Percentiles rank a stretch among this genome's conserved stretches.
Evolutionary conservation across 37 sponge, comb jelly and placozoan species (phyloP).

Genomic region (Eunapius fragilis): DNA sequence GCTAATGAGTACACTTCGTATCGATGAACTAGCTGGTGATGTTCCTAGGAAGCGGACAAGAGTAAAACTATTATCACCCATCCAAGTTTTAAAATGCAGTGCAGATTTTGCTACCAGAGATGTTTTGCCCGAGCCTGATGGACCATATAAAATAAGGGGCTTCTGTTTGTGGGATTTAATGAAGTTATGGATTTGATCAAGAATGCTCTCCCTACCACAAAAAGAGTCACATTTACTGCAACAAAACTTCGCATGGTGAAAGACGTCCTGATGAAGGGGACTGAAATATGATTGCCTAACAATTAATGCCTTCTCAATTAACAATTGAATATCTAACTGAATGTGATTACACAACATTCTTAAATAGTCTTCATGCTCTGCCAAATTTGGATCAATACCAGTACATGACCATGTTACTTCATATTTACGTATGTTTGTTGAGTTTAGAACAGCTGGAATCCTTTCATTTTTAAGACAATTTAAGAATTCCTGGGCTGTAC

Average conservation of each 20-base stretch:
- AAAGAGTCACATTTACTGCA: constrained; percentile 50
- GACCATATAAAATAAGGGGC: constrained; percentile 72
- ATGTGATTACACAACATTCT: constrained; percentile 43
- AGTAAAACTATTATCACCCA: neutral
- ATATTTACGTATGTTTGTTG: constrained; percentile 27
- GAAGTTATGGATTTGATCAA: constrained; percentile 15
- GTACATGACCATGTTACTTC: constrained; percentile 51
- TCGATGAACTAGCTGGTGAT: constrained; percentile 50
- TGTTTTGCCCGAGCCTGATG: constrained; percentile 80
- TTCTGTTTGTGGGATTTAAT: neutral
- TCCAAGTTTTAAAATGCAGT: neutral
- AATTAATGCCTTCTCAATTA: constrained; percentile 39
- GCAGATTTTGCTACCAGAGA: constrained; percentile 68
- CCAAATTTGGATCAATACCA: constrained; percentile 43
- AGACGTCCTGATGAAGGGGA: constrained; percentile 35
- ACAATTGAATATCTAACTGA: constrained; percentile 4
- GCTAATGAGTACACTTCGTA: constrained; percentile 49
- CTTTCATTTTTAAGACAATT: constrained; percentile 41
- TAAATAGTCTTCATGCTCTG: constrained; percentile 53
- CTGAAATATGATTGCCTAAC: neutral
- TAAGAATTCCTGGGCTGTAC: constrained; percentile 49
- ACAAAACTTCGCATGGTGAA: constrained; percentile 64
- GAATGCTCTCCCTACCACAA: constrained; percentile 42
- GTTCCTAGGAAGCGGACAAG: constrained; percentile 81
- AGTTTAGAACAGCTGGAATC: constrained; percentile 19